Conservation (phyloP, 1,140 invertebrate genomes). For the Mycetomoellerius zeteki region DNA sequence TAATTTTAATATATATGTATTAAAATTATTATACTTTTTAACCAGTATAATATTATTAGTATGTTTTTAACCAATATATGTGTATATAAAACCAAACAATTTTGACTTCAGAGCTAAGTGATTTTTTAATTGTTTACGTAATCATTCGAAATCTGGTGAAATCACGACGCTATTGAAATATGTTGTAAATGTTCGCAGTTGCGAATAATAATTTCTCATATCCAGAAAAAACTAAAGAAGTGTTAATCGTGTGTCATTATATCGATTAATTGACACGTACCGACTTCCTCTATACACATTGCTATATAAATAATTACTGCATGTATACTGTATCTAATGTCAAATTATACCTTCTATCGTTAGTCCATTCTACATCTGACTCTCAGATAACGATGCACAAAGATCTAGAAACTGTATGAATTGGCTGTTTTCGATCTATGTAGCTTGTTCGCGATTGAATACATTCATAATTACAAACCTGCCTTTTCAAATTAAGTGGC, state of each 20-base stretch:
- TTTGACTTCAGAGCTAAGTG: not conserved
- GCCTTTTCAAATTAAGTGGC: not conserved
- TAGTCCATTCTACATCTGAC: constrained; percentile 1
- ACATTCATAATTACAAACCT: constrained; percentile 22
- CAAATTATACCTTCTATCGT: constrained; percentile 47
- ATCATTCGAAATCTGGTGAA: not conserved
- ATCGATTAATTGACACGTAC: constrained; percentile 72
- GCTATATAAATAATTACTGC: constrained; percentile 19
- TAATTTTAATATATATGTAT: no score
- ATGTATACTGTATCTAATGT: constrained; percentile 3
- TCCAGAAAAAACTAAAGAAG: constrained; percentile 31
- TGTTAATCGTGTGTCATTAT: constrained; percentile 75
- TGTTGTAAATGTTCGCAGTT: not conserved
- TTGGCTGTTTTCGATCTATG: not conserved
- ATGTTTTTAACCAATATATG: no score
- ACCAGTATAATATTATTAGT: no score
- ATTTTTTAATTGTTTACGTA: not conserved
- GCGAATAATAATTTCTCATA: constrained; percentile 8
- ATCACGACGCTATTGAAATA: constrained; percentile 13
- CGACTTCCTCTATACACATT: constrained; percentile 61
- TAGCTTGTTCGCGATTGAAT: constrained; percentile 1
- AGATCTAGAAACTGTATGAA: not conserved
- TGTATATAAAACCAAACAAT: not conserved
- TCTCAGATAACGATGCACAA: not conserved
- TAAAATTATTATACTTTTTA: no score